Percentiles rank a stretch among this genome's conserved stretches.
phyloP scores from a whole-genome alignment of 2,888 invertebrate genomes.

The Microdon myrmicae region DNA sequence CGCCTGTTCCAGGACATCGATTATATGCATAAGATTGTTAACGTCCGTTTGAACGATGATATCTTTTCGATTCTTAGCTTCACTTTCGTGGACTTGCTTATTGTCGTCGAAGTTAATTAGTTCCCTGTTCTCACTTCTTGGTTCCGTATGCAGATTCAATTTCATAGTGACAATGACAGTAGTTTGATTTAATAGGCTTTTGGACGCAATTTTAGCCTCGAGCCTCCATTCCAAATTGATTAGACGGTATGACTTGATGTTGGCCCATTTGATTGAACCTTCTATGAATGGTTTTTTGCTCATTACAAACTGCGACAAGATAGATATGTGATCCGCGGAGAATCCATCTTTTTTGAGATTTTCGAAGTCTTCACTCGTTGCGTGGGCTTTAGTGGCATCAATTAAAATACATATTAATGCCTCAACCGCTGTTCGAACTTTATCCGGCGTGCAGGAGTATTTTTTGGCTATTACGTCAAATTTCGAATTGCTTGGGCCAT shows the following conservation, averaged over 20 bases:
- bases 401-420: slow-evolving; percentile 79
- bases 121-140: slow-evolving; percentile 63
- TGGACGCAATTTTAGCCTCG: slow-evolving; percentile 73
- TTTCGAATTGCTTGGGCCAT: slow-evolving; percentile 71
- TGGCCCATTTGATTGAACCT: slow-evolving; percentile 63
- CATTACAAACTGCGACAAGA: slow-evolving; percentile 62
- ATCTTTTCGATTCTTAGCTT: slow-evolving; percentile 64
- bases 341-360: slow-evolving; percentile 56
- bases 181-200: slow-evolving; percentile 71
- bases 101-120: slow-evolving; percentile 55
- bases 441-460: slow-evolving; percentile 67
- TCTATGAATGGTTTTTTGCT: slow-evolving; percentile 63
- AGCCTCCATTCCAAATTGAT: slow-evolving; percentile 75
- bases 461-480: slow-evolving; percentile 68
- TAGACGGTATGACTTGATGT: slow-evolving; percentile 61
- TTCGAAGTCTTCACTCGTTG: slow-evolving; percentile 61
- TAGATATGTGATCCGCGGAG: slow-evolving; percentile 58
- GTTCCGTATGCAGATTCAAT: slow-evolving; percentile 68
- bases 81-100: slow-evolving; percentile 56
- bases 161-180: slow-evolving; percentile 73
- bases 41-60: slow-evolving; percentile 71
- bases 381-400: slow-evolving; percentile 77
- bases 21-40: slow-evolving; percentile 72
- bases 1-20: slow-evolving; percentile 73
- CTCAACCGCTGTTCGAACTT: slow-evolving; percentile 72